Conservation (phyloP, 2,888 invertebrate genomes). For the Melinaea menophilus region DNA sequence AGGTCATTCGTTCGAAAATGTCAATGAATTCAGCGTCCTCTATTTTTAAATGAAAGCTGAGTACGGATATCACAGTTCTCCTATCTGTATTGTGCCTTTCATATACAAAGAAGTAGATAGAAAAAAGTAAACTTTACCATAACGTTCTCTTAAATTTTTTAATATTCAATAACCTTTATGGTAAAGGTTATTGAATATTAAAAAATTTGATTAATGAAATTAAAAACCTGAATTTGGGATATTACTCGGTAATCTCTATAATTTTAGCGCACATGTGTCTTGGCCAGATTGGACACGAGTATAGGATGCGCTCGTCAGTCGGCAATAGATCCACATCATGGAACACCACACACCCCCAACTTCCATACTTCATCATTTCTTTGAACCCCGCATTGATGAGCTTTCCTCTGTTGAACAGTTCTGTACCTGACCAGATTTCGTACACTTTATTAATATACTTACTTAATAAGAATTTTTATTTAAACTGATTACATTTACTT, state of each 20-base stretch:
- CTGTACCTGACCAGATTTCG: slow-evolving; percentile 35
- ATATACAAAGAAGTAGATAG: too few species aligned
- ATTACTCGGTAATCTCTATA: slow-evolving; percentile 27
- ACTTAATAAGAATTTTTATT: too few species aligned
- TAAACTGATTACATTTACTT: too few species aligned
- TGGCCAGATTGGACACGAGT: slow-evolving; percentile 91
- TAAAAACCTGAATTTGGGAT: slow-evolving; percentile 25
- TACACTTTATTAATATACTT: too few species aligned
- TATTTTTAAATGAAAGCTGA: too few species aligned
- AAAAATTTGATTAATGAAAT: background rate
- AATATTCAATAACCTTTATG: too few species aligned
- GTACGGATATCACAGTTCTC: too few species aligned
- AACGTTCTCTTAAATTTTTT: background rate
- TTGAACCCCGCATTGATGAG: slow-evolving; percentile 95
- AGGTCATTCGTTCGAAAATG: too few species aligned
- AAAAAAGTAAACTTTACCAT: too few species aligned
- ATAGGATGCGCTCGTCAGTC: slow-evolving; percentile 90
- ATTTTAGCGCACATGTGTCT: slow-evolving; percentile 88
- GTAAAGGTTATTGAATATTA: background rate
- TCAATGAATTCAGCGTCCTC: too few species aligned
- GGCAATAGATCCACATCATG: slow-evolving; percentile 96
- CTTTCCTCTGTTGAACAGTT: slow-evolving; percentile 90
- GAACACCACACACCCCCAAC: slow-evolving; percentile 91
- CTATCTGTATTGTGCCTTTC: too few species aligned
- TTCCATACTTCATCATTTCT: slow-evolving; percentile 84